Evolutionary conservation across 2,113 vertebrate species (phyloP), one percentile per base, ranked within the genome.

Genomic region (Morphnarchus princeps): DNA sequence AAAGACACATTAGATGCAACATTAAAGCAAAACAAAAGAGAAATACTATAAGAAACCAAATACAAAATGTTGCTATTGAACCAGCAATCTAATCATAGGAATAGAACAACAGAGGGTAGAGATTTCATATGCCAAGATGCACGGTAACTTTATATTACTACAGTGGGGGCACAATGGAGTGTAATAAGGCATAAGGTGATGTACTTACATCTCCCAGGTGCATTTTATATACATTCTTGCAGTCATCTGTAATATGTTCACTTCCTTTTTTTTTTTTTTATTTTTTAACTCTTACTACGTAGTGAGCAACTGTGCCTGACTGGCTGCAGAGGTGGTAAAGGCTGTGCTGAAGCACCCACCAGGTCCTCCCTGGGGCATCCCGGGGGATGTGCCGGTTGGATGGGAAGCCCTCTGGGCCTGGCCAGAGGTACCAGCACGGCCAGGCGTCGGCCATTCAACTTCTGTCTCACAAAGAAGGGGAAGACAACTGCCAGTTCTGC

Each of bases 321-420:
- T 36, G 31, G 24, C 31, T 79, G 40, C 32, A 54, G 21, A 8
- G 50, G n/a, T 22, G 11, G 10, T 17, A 11, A 16, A 78, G 28
- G 29, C 42, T 47, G 43, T 82, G 28, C 25, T 63, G 74, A 34
- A 16, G 4, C 1, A 0, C 7, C 4, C 2, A 0, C 8, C 2
- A 1, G 25, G 12, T 65, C 19, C 13, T 69, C 36, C 34, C 42
- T 29, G 31, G 26, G 11, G 5, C 26, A 12, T 24, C 28, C 58
- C 28, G 16, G 5, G 15, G 31, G 6, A 47, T 61, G 21, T 24
- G 32, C 12, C 0, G 1, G 28, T 16, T 21, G 45, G 25, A 22
- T 32, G 12, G 34, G 40, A 59, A 71, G 9, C 14, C 19, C 14
- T 25, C 32, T 74, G 26, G 25, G 11, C 18, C 34, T 11, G 40